These are phyloP conservation scores for Epinephelus coioides DNA, from an alignment of 2,797 vertebrate species.

Conservation along the genomic window DNA sequence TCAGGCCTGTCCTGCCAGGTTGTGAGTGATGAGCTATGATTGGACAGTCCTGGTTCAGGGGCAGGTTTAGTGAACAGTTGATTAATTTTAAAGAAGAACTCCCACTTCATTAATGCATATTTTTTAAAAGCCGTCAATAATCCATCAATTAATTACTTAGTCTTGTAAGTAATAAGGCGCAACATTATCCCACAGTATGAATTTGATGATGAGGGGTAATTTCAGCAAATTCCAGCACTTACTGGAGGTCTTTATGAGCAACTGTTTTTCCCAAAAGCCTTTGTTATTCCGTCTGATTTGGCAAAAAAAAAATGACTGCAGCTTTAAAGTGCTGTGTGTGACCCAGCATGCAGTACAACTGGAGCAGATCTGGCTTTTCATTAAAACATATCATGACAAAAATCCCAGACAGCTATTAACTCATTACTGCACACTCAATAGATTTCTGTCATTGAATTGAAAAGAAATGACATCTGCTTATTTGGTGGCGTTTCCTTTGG, in stretches of 20 bases:
- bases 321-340: neutral
- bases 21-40: neutral
- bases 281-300: constrained; percentile 2
- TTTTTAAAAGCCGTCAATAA: neutral
- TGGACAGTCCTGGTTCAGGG: neutral
- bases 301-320: neutral
- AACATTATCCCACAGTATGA: neutral
- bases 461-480: constrained; percentile 41
- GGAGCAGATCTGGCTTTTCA: constrained; percentile 29
- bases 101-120: neutral
- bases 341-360: constrained; percentile 8
- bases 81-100: neutral
- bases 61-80: neutral
- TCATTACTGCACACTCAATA: constrained; percentile 33
- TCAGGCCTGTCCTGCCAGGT: neutral
- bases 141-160: neutral
- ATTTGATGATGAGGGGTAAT: constrained; percentile 4
- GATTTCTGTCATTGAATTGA: constrained; percentile 29
- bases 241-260: neutral
- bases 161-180: neutral
- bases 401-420: constrained; percentile 18
- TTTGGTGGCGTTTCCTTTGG: constrained; percentile 33
- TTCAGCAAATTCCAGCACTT: constrained; percentile 12
- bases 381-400: constrained; percentile 38
- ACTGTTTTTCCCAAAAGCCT: neutral